Conservation (phyloP, 2,888 invertebrate species). For the Clivina fossor region DNA sequence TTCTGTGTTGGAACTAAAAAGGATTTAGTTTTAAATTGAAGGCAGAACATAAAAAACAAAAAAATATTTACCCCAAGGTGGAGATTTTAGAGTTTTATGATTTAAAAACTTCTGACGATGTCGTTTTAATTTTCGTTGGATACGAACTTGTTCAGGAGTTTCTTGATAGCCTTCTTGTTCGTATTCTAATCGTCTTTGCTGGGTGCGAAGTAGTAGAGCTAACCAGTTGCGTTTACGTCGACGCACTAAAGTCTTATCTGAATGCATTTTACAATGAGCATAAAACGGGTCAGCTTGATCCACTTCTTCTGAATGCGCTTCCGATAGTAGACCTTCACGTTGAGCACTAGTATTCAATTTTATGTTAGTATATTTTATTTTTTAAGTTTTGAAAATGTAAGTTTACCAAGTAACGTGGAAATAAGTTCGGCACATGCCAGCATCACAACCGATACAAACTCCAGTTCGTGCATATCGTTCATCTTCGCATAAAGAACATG, state of each 20-base stretch:
- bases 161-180: constrained; percentile 64
- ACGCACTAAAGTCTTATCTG: constrained; percentile 84
- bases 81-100: constrained; percentile 71
- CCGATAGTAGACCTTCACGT: constrained; percentile 87
- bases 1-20: constrained; percentile 86
- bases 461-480: constrained; percentile 86
- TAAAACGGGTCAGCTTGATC: constrained; percentile 96
- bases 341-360: constrained; percentile 71
- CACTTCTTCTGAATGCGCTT: constrained; percentile 86
- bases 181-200: constrained; percentile 63
- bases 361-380: constrained; percentile 6
- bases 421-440: constrained; percentile 95
- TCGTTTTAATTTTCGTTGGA: constrained; percentile 78
- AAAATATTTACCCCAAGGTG: constrained; percentile 78
- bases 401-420: constrained; percentile 95
- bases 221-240: constrained; percentile 82
- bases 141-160: constrained; percentile 71
- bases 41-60: constrained; percentile 27
- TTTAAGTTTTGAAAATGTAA: constrained; percentile 1
- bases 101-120: constrained; percentile 81
- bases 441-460: constrained; percentile 96
- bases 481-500: constrained; percentile 89
- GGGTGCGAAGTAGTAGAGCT: constrained; percentile 79
- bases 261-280: constrained; percentile 94
- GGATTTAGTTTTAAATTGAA: constrained; percentile 5